Percentiles rank a stretch among this genome's conserved stretches.
phyloP scores from a whole-genome alignment of 1,140 invertebrate species.

The Heliconius eleuchia region DNA sequence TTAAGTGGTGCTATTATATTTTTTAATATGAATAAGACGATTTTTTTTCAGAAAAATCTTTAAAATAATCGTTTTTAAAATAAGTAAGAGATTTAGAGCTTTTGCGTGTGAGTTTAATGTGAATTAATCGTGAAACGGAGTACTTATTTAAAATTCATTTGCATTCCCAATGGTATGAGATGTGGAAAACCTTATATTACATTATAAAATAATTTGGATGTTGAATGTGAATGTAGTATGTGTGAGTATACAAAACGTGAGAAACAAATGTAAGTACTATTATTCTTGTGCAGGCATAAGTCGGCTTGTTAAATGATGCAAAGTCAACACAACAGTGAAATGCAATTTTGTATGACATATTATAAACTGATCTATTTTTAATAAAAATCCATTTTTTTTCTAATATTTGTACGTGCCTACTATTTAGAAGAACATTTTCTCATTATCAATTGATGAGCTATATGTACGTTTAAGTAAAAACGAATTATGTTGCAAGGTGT shows the following conservation, averaged over 20 bases:
- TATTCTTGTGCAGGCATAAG: background rate
- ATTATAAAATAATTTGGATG: background rate
- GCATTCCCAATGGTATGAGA: slow-evolving; percentile 56
- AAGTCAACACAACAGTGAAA: background rate
- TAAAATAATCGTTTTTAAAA: background rate
- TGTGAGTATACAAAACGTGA: slow-evolving; percentile 1
- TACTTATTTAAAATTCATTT: slow-evolving; percentile 46
- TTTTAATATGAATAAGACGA: slow-evolving; percentile 31
- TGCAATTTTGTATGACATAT: background rate
- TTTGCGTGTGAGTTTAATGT: slow-evolving; percentile 13
- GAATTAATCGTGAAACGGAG: slow-evolving; percentile 18
- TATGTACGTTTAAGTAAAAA: background rate
- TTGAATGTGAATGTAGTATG: slow-evolving; percentile 3
- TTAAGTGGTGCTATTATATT: slow-evolving; percentile 39
- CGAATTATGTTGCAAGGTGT: background rate
- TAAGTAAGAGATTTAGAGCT: slow-evolving; percentile 10
- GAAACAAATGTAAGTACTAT: background rate
- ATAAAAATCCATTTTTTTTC: background rate
- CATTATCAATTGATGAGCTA: background rate
- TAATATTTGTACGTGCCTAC: background rate
- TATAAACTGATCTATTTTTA: background rate
- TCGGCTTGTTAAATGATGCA: background rate
- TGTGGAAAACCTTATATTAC: slow-evolving; percentile 25
- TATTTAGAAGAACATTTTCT: background rate
- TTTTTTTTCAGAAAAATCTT: slow-evolving; percentile 14